Conservation (phyloP, 1,140 invertebrate genomes). For the Pollicipes pollicipes region DNA sequence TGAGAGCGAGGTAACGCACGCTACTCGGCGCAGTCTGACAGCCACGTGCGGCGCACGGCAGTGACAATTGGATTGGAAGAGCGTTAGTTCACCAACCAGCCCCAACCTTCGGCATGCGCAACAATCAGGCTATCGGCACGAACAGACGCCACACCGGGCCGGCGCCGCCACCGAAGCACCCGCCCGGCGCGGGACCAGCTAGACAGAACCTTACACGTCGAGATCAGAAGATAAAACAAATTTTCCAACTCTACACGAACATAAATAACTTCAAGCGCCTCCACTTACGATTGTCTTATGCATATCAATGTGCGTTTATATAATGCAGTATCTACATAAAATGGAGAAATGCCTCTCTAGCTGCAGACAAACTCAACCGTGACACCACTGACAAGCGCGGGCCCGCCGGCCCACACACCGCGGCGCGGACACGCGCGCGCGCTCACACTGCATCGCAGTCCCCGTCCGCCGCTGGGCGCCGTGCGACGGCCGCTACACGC, state of each 20-base stretch:
- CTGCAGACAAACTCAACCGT: not conserved
- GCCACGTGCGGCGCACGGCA: not conserved
- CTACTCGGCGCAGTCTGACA: not conserved
- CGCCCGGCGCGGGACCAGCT: not conserved
- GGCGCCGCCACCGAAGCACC: no score
- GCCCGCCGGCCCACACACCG: no score
- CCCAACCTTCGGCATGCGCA: not conserved
- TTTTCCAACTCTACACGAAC: not conserved
- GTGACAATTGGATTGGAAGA: not conserved
- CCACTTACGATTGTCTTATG: not conserved
- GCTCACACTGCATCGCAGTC: no score
- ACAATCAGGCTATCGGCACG: not conserved
- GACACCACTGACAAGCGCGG: not conserved
- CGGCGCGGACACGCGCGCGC: no score
- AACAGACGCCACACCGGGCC: not conserved
- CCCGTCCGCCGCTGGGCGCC: no score
- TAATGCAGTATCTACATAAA: not conserved
- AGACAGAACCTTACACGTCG: not conserved
- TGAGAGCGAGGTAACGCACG: not conserved
- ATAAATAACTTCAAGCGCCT: not conserved
- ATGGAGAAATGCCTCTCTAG: not conserved
- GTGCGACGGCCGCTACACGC: not conserved
- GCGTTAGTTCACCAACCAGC: not conserved
- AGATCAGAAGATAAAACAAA: constrained; percentile 1
- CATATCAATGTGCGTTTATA: not conserved